These are phyloP conservation scores for Eriocheir sinensis DNA, from an alignment of 1,140 invertebrate species.

Conservation along the genomic window DNA sequence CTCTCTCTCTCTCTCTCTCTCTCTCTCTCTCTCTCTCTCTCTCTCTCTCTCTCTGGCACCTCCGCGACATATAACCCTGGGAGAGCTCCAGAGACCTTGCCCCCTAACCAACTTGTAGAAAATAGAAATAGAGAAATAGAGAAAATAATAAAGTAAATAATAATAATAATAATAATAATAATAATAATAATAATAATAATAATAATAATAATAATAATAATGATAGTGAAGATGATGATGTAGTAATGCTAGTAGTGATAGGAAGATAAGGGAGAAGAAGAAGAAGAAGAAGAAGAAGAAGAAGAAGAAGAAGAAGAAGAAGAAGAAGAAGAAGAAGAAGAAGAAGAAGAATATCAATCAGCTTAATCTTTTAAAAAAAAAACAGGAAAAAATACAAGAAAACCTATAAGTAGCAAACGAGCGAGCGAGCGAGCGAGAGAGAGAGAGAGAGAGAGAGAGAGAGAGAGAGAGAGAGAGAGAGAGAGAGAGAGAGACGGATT, in stretches of 20 bases:
- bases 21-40: conserved; percentile 47
- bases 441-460: no score
- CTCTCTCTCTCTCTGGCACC: neutral
- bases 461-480: no score
- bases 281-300: neutral
- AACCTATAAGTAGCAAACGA: no score
- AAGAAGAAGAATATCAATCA: neutral
- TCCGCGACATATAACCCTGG: neutral
- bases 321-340: neutral
- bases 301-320: neutral
- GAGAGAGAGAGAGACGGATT: no score
- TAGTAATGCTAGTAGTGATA: neutral
- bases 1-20: neutral
- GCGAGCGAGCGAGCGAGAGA: no score
- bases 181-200: neutral
- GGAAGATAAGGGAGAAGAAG: no score
- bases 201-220: neutral
- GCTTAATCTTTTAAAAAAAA: no score
- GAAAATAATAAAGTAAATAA: neutral
- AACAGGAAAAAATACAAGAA: no score
- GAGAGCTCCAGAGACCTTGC: neutral
- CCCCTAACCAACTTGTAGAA: neutral
- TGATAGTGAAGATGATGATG: neutral
- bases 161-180: neutral
- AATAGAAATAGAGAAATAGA: neutral